A percentile compares a stretch with the other conserved stretches of the same genome.
phyloP scores from a whole-genome alignment of 2,888 invertebrate species.

The Dicranocentrus wangi region DNA sequence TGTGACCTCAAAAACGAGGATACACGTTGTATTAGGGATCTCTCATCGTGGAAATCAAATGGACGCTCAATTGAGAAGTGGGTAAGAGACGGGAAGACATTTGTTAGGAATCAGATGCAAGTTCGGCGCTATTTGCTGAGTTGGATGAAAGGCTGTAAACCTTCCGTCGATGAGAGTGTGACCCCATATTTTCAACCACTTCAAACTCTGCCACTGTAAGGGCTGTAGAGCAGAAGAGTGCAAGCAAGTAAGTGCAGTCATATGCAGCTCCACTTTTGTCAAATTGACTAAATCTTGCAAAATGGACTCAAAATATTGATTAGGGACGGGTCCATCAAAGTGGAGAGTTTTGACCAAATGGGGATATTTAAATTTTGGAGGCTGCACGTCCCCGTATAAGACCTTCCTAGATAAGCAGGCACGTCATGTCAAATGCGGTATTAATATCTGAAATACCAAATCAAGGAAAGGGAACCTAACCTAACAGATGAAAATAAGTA shows the following conservation, averaged over 20 bases:
- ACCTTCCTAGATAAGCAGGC: slow-evolving; percentile 22
- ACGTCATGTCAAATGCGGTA: no score
- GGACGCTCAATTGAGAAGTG: slow-evolving; percentile 49
- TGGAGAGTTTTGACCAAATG: slow-evolving; percentile 38
- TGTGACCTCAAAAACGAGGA: slow-evolving; percentile 43
- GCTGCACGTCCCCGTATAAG: slow-evolving; percentile 17
- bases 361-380: slow-evolving; percentile 51
- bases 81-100: slow-evolving; percentile 23
- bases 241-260: slow-evolving; percentile 40
- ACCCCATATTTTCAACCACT: slow-evolving; percentile 45
- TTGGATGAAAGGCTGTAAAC: slow-evolving; percentile 36
- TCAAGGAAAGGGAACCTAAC: no score
- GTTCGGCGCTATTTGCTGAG: slow-evolving; percentile 26
- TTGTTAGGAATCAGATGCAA: slow-evolving; percentile 28
- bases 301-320: slow-evolving; percentile 37
- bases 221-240: neutral
- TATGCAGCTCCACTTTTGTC: slow-evolving; percentile 47
- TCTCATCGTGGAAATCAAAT: slow-evolving; percentile 47
- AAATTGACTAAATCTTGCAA: slow-evolving; percentile 29
- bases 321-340: slow-evolving; percentile 59
- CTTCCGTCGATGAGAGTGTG: slow-evolving; percentile 47
- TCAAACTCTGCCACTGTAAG: slow-evolving; percentile 22
- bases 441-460: no score
- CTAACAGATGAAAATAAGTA: slow-evolving; percentile 21
- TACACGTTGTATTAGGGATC: slow-evolving; percentile 1